These are phyloP conservation scores for Chauna torquata DNA, from an alignment of 2,113 vertebrate species.

Conservation along the genomic window DNA sequence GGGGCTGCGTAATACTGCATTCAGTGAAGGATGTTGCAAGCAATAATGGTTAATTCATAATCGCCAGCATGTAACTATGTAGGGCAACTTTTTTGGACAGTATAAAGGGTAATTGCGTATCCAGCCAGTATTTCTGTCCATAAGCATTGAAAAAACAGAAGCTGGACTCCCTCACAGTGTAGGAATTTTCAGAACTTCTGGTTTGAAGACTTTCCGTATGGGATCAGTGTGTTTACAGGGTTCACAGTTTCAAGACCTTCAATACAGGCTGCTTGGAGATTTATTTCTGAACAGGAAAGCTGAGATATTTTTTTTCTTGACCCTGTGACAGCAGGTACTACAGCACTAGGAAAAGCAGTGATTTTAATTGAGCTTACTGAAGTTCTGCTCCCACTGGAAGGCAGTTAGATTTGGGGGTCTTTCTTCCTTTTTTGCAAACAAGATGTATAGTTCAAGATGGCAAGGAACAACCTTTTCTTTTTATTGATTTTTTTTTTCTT, in stretches of 20 bases:
- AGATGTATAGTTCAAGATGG: background rate
- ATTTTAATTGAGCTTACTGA: background rate
- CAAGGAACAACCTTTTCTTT: background rate
- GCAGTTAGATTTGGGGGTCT: background rate
- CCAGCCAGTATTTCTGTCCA: background rate
- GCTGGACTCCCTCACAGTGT: background rate
- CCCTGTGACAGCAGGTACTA: background rate
- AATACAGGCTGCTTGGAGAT: background rate
- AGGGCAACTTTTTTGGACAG: background rate
- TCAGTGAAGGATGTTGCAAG: background rate
- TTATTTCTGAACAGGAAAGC: background rate
- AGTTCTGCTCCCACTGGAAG: background rate
- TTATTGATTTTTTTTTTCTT: background rate
- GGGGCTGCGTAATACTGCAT: rapidly evolving
- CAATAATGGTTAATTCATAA: background rate
- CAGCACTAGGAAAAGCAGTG: background rate
- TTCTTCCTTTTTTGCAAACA: background rate
- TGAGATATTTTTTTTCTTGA: background rate
- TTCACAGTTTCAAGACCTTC: background rate
- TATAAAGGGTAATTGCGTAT: rapidly evolving
- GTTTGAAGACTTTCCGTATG: background rate
- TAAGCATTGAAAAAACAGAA: background rate
- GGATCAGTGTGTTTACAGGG: background rate
- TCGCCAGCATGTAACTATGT: background rate
- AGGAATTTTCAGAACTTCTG: background rate